Percentiles rank a stretch among this genome's conserved stretches.
phyloP scores from a whole-genome alignment of 2,797 vertebrate species.

The Bucorvus abyssinicus region DNA sequence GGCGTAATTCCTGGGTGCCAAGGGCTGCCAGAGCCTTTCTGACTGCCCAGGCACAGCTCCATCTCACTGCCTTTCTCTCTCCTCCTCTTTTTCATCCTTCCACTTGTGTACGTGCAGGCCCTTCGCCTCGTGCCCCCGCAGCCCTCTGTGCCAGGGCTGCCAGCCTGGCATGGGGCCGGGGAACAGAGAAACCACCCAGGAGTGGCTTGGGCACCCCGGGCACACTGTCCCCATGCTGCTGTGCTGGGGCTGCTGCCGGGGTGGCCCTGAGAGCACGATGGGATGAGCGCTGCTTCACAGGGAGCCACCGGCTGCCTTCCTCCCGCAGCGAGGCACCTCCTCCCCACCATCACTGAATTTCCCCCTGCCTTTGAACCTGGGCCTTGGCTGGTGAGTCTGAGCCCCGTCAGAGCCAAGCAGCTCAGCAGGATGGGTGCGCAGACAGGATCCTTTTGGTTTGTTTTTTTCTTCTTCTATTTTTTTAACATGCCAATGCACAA shows the following conservation, averaged over 20 bases:
- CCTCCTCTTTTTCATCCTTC: not conserved
- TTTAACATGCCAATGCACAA: accelerated
- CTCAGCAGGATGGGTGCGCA: not conserved
- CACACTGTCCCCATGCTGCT: accelerated
- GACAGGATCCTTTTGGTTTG: not conserved
- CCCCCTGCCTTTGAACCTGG: not conserved
- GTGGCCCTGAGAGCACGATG: not conserved
- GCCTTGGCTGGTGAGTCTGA: not conserved
- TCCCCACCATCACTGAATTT: not conserved
- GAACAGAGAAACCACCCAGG: not conserved
- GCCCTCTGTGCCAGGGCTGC: accelerated
- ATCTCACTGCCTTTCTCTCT: not conserved
- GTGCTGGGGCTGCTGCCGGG: not conserved
- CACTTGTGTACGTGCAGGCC: accelerated
- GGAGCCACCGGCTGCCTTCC: not conserved
- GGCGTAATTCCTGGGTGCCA: not conserved
- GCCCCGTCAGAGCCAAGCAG: accelerated
- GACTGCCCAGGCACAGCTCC: not conserved
- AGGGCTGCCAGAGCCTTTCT: not conserved
- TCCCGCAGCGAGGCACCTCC: accelerated
- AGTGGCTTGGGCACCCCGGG: not conserved
- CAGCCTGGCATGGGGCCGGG: not conserved
- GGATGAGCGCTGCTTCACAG: accelerated
- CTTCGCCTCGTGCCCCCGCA: accelerated
- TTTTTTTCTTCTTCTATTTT: not conserved